Percentiles rank a stretch among this genome's conserved stretches.
phyloP scores from a whole-genome alignment of 2,797 vertebrate species.

The Poeciliopsis infans region DNA sequence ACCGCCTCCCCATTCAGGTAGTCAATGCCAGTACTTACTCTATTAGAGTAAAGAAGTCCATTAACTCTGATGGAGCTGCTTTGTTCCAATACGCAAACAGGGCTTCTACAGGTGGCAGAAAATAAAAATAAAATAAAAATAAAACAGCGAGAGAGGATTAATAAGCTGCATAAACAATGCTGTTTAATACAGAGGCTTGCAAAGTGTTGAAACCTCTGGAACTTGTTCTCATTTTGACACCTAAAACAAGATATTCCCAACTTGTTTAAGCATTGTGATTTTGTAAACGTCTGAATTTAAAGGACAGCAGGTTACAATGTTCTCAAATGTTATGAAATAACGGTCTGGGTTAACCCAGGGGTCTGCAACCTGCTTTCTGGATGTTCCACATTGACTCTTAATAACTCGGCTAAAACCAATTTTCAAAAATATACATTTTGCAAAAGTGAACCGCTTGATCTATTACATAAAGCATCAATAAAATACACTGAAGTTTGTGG shows the following conservation, averaged over 20 bases:
- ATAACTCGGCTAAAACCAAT: too few species aligned
- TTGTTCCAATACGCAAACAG: slow-evolving; percentile 98
- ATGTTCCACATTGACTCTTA: too few species aligned
- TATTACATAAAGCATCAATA: background rate
- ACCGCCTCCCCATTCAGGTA: background rate
- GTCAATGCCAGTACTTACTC: slow-evolving; percentile 85
- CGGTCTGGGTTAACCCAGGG: background rate
- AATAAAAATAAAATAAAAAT: background rate
- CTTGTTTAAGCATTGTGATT: background rate
- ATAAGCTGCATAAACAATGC: background rate
- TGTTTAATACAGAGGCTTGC: background rate
- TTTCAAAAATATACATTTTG: background rate
- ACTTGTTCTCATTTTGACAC: background rate
- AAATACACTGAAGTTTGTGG: background rate
- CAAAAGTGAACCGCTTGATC: background rate
- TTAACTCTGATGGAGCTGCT: slow-evolving; percentile 90
- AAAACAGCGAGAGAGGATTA: background rate
- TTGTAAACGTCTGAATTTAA: background rate
- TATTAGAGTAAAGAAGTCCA: slow-evolving; percentile 96
- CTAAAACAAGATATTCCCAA: background rate
- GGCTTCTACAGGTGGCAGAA: slow-evolving; percentile 83
- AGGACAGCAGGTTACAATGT: background rate
- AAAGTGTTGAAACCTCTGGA: background rate
- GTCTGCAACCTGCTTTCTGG: too few species aligned
- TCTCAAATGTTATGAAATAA: background rate